Percentiles rank a stretch among this genome's conserved stretches.
These are phyloP conservation scores for Alethe castanea DNA, from an alignment of 2,113 vertebrate species.

Conservation along the genomic window DNA sequence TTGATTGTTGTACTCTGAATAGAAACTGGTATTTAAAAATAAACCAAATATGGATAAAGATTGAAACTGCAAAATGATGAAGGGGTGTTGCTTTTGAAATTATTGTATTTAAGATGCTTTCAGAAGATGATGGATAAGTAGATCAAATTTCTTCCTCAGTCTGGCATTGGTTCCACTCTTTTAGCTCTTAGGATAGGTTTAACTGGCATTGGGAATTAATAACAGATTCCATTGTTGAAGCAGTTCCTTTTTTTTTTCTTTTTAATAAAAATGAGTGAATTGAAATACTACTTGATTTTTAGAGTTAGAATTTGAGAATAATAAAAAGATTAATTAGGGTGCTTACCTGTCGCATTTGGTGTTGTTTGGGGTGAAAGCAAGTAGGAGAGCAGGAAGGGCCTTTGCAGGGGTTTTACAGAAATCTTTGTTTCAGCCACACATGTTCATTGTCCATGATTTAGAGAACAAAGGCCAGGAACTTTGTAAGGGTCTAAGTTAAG, in stretches of 20 bases:
- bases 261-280: neutral
- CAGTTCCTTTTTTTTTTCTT: neutral
- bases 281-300: neutral
- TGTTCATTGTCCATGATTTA: too few species aligned
- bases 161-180: rapidly evolving
- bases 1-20: neutral
- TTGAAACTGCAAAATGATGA: neutral
- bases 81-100: neutral
- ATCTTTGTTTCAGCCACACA: too few species aligned
- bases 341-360: neutral
- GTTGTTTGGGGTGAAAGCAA: too few species aligned
- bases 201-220: neutral
- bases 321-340: neutral
- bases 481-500: too few species aligned
- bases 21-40: neutral
- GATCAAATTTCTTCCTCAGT: neutral
- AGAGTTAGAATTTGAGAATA: neutral
- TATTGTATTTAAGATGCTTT: neutral
- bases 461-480: too few species aligned
- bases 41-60: neutral
- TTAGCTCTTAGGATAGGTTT: neutral
- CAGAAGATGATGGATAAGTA: neutral
- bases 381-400: too few species aligned
- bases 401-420: too few species aligned
- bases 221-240: neutral